Base-by-base conservation (phyloP, 2,113 vertebrate species). In the Phycodurus eques region DNA sequence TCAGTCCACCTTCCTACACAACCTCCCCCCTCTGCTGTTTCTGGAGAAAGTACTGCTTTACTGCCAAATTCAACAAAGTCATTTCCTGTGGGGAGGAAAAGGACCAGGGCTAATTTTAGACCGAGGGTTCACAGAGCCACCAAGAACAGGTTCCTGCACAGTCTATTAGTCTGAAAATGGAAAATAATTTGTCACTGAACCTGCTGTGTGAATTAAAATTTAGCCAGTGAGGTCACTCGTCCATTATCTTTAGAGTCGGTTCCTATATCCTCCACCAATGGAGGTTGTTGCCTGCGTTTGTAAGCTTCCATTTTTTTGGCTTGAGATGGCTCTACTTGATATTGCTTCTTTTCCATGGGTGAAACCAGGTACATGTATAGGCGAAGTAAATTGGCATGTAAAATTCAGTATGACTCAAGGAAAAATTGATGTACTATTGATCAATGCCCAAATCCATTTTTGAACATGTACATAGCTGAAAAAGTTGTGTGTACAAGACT, bases 51-150 rank as follows among this genome's bases (percentile, higher is more conserved):
- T 87, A 78, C 83, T 81, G 91, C 91, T 90, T 87, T 88, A 78
- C 83, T 82, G 91, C 92, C 91, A 92, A 91, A 77, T 88, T 79
- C 91, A 90, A 92, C 91, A 91, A 87, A 90, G 84, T 85, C 73
- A 89, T 89, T 92, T 93, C 89, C 92, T 92, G 87, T 80, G 57
- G 79, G 74, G 85, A 87, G 77, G 81, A 85, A 86, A 88, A 83
- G 80, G 80, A 87, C 76, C 73, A 61, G 82, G 61, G 88, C 88
- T 91, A 90, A 92, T 85, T 92, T 92, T 90, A 92, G 91, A 89
- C 66, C 2, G 65, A 75, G 80, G 69, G 70, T 72, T 76, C 74
- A 73, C 57, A 74, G 70, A 84, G 75, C 80, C 73, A 78, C 67
- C 43, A 83, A 68, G 72, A 83, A 71, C 20, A 53, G 73, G 65